Conservation (phyloP, 2,797 vertebrate genomes). For the Spizella passerina region DNA sequence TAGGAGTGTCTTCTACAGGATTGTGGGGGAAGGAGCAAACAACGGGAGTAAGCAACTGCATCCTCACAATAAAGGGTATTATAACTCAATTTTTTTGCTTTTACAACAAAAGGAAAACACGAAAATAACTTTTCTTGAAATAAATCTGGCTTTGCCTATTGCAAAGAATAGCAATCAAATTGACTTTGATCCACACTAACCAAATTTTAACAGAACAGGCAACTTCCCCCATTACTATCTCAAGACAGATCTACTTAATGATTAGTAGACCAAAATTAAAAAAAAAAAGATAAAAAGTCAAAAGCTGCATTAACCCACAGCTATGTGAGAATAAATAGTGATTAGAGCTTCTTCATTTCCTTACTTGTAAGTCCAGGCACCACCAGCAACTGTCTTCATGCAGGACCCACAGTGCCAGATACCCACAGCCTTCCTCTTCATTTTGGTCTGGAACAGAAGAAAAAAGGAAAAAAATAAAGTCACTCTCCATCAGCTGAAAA, state of each 20-base stretch:
- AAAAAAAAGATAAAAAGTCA: no score
- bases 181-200: no score
- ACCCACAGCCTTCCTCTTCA: conserved; percentile 97
- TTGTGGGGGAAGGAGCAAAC: background rate
- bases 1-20: background rate
- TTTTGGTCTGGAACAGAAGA: conserved; percentile 86
- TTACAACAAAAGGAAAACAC: background rate
- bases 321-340: background rate
- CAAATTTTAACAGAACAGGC: background rate
- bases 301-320: background rate
- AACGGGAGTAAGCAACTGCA: background rate
- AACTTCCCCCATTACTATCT: rapidly evolving
- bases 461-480: background rate
- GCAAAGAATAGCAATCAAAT: background rate
- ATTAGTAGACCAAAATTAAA: background rate
- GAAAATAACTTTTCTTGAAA: background rate
- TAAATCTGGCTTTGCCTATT: background rate
- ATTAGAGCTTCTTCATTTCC: background rate
- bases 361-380: conserved; percentile 99
- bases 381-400: conserved; percentile 97
- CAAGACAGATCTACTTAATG: background rate
- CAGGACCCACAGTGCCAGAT: conserved; percentile 99
- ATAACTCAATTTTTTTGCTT: background rate
- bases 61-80: background rate
- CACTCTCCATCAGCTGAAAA: background rate